These are phyloP conservation scores for Botia kubotai DNA, from an alignment of 2,797 vertebrate genomes.

Conservation along the genomic window DNA sequence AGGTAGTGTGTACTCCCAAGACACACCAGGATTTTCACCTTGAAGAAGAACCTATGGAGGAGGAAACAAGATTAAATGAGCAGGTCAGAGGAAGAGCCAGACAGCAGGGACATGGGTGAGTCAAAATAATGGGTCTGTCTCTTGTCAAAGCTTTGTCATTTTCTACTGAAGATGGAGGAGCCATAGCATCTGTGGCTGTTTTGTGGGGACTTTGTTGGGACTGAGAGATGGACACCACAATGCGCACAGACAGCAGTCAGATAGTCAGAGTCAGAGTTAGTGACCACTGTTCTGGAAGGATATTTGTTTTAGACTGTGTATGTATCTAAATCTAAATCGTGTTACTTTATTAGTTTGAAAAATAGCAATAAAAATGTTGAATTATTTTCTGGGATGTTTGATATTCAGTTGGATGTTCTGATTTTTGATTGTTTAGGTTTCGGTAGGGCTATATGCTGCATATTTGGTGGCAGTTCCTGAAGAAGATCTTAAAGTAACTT, in stretches of 20 bases:
- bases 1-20: conserved; percentile 93
- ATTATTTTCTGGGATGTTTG: too few species aligned
- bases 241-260: not conserved
- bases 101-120: conserved; percentile 1
- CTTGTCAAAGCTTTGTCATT: not conserved
- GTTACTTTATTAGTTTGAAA: too few species aligned
- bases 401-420: too few species aligned
- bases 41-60: conserved; percentile 87
- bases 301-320: conserved; percentile 34
- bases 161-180: not conserved
- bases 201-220: conserved; percentile 2
- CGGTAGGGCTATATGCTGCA: too few species aligned
- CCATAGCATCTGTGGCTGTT: conserved; percentile 11
- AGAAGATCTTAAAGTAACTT: too few species aligned
- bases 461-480: too few species aligned
- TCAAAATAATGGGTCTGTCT: not conserved
- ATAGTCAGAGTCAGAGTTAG: too few species aligned
- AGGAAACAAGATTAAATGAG: not conserved
- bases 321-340: too few species aligned
- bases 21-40: conserved; percentile 92
- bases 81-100: conserved; percentile 2
- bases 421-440: too few species aligned
- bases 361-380: too few species aligned
- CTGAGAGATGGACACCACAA: conserved; percentile 10
- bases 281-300: not conserved